Evolutionary conservation across 2,797 vertebrate species (phyloP).

Genomic region (Enteromius fasciolatus): DNA sequence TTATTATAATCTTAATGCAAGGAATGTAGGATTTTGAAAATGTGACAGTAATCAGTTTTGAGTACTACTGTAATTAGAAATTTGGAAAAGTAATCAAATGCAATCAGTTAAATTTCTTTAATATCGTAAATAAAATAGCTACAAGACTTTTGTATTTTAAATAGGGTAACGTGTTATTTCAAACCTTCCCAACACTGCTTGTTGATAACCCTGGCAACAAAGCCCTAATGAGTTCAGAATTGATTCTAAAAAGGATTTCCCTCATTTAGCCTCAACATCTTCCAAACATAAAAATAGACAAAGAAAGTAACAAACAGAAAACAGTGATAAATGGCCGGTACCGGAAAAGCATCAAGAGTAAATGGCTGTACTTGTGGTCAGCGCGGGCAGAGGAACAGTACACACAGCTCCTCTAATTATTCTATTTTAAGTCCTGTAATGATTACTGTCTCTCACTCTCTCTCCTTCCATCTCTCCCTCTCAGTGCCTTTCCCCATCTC

Average conservation of each 20-base stretch:
- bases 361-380: slow-evolving; percentile 44
- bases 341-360: slow-evolving; percentile 34
- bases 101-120: background rate
- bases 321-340: slow-evolving; percentile 54
- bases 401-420: slow-evolving; percentile 69
- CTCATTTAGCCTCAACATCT: background rate
- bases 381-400: slow-evolving; percentile 50
- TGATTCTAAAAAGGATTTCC: background rate
- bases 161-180: background rate
- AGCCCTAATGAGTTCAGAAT: background rate
- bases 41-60: background rate
- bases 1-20: background rate
- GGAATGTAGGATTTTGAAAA: background rate
- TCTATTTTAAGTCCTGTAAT: slow-evolving; percentile 73
- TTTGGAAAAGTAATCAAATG: background rate
- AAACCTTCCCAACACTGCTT: background rate
- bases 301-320: slow-evolving; percentile 17
- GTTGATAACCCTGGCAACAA: background rate
- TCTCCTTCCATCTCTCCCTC: slow-evolving; percentile 7
- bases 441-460: slow-evolving; percentile 64
- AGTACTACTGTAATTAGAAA: background rate
- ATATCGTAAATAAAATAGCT: background rate
- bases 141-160: background rate
- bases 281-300: slow-evolving; percentile 2
- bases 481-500: slow-evolving; percentile 5